phyloP scores from a whole-genome alignment of 2,797 vertebrate genomes.

The Gallinago stenura region DNA sequence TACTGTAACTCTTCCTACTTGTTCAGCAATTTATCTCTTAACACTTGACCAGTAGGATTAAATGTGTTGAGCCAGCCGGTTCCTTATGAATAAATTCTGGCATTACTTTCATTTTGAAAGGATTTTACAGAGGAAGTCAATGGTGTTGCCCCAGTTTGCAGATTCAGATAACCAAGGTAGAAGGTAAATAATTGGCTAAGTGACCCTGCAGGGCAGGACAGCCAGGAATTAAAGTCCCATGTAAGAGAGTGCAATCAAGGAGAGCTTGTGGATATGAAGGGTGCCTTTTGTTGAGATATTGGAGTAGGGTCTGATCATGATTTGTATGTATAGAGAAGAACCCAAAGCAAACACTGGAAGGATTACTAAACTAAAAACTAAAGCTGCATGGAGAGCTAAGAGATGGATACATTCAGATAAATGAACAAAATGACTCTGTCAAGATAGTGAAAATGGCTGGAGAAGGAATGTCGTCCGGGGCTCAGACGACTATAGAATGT shows the following conservation, averaged over 20 bases:
- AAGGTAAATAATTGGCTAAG: not conserved
- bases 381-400: not conserved
- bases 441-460: not conserved
- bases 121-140: not conserved
- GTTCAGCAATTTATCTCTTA: not conserved
- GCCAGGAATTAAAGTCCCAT: not conserved
- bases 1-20: not conserved
- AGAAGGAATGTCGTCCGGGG: not conserved
- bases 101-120: not conserved
- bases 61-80: not conserved
- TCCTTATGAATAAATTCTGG: not conserved
- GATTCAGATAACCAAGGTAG: not conserved
- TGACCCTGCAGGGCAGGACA: not conserved
- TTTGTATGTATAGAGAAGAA: not conserved
- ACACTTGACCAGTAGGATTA: not conserved
- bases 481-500: not conserved
- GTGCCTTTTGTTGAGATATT: not conserved
- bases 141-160: not conserved
- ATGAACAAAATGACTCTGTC: not conserved
- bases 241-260: fast-evolving
- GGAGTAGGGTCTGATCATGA: not conserved
- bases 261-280: not conserved
- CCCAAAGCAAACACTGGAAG: not conserved
- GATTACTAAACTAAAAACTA: not conserved
- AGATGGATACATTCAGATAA: not conserved